These are phyloP conservation scores for Synodontis membranacea DNA, from an alignment of 2,113 vertebrate species.

Conservation along the genomic window DNA sequence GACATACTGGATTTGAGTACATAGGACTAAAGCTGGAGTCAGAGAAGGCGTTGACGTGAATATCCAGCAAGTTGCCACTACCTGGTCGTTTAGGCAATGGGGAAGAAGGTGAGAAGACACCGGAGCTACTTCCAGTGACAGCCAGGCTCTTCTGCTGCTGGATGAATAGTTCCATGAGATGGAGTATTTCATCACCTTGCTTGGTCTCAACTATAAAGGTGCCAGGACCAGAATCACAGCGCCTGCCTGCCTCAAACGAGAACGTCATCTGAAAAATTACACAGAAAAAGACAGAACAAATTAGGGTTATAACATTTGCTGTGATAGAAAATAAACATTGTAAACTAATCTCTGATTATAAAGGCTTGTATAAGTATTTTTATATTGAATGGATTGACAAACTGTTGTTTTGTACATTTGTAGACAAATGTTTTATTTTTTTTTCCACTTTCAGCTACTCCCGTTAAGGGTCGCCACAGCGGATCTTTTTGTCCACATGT, in stretches of 20 bases:
- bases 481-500: too few relatives aligned
- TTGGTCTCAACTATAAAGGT: conserved; percentile 88
- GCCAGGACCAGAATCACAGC: conserved; percentile 88
- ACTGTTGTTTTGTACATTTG: too few relatives aligned
- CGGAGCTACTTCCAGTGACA: conserved; percentile 55
- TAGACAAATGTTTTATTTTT: too few relatives aligned
- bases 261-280: conserved; percentile 76
- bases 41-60: conserved; percentile 18
- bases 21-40: conserved; percentile 21
- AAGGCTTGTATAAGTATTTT: neutral
- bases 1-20: conserved; percentile 5
- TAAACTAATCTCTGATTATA: neutral
- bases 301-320: neutral
- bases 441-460: too few relatives aligned
- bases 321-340: neutral
- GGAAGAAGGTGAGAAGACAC: conserved; percentile 60
- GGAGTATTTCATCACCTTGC: conserved; percentile 86
- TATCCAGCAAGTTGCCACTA: conserved; percentile 42
- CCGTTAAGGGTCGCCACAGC: too few relatives aligned
- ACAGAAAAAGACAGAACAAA: neutral
- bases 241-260: conserved; percentile 90
- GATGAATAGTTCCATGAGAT: conserved; percentile 84
- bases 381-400: neutral
- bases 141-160: conserved; percentile 74
- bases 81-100: conserved; percentile 65